Base-by-base conservation (phyloP, 2,113 vertebrate genomes). In the Cheilinus undulatus region DNA sequence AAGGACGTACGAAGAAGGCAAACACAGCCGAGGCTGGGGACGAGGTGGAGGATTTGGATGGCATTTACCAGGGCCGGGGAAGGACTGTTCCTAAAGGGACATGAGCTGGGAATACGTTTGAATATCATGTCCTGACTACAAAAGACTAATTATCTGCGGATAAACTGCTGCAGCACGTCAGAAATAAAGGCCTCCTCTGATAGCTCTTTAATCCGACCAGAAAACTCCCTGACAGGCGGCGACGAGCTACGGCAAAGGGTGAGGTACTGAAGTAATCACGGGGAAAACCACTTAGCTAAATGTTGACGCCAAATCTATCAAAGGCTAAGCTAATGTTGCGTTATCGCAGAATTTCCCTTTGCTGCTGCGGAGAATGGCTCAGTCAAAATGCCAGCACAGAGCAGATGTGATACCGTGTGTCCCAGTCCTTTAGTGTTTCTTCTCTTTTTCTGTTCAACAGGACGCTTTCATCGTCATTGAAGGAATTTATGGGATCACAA, bases 401-500 rank as follows among this genome's bases (percentile, higher is more conserved):
- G 50, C 46, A 65, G 51, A 52, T 53, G 56, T 73, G 63, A 58
- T 69, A 52, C 60, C 69, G 58, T 49, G 59, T 43, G 32, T 26
- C 73, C 46, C 69, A 26, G 14, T 48, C 66, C 75, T 70, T 78
- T 69, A 73, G 64, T 45, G 62, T 59, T 30, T 83, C 69, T 50
- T 76, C 76, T 75, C 64, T 82, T 36, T 82, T 70, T 86, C 78
- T 81, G 57, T 68, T 89, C 81, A 77, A 83, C 90, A 88, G 89
- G 91, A 86, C 73, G 73, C 76, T 82, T 84, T 43, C 69, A 69
- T 84, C 77, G 80, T 80, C 63, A 82, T 89, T 91, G 81, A 89
- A 85, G 85, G 91, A 62, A 92, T 94, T 92, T 93, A 94, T 95
- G 93, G 93, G 93, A 88, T 94, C 93, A 86, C 92, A 93, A 94